Conservation (phyloP, 2,888 invertebrate species). For the Seira ritae region DNA sequence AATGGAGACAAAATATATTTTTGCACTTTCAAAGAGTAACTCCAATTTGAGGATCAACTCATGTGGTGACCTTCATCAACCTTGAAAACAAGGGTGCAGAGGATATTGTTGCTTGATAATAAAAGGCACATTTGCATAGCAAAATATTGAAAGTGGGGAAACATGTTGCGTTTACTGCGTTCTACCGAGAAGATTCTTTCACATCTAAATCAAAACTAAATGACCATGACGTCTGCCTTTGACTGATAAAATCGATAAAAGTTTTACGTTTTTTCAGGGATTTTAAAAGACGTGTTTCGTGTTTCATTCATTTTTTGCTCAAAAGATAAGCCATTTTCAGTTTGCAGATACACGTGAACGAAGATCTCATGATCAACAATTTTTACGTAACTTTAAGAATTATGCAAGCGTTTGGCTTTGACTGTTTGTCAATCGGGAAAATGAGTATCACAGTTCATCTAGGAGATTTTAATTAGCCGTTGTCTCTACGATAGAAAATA, state of each 20-base stretch:
- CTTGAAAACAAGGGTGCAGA: conserved; percentile 24
- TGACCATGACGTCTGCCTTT: background rate
- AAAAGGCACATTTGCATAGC: background rate
- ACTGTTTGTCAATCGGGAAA: too few species aligned
- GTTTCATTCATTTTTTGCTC: background rate
- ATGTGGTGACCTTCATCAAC: conserved; percentile 34
- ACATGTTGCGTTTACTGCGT: background rate
- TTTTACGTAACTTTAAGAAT: too few species aligned
- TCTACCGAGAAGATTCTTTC: too few species aligned
- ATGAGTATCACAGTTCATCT: too few species aligned
- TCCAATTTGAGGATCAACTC: background rate
- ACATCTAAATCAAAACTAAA: background rate
- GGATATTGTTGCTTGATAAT: background rate
- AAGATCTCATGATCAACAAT: too few species aligned
- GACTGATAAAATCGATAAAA: background rate
- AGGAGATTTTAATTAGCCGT: too few species aligned
- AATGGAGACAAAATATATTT: too few species aligned
- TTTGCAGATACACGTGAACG: background rate
- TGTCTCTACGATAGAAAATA: too few species aligned
- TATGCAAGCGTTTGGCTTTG: too few species aligned
- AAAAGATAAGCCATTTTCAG: background rate
- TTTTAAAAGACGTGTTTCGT: too few species aligned
- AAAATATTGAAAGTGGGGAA: background rate
- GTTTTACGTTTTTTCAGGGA: background rate
- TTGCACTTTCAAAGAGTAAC: too few species aligned